These are phyloP conservation scores for Urophycis tenuis DNA, from an alignment of 2,797 vertebrate genomes.

Conservation along the genomic window DNA sequence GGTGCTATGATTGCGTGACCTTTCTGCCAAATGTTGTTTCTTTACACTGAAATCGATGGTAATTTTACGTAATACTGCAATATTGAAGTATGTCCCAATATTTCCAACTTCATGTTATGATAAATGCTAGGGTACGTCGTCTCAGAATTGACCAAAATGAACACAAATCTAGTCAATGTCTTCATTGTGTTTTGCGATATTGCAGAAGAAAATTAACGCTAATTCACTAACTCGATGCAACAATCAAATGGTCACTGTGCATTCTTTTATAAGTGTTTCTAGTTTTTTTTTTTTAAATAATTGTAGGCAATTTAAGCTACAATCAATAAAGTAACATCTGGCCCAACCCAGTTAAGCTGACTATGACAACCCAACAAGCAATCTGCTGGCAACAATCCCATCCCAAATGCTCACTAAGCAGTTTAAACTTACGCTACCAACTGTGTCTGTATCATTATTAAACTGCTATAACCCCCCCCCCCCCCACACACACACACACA, in stretches of 20 bases:
- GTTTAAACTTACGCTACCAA: background rate
- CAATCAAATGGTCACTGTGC: background rate
- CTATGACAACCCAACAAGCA: background rate
- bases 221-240: background rate
- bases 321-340: slow-evolving; percentile 1
- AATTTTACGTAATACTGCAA: background rate
- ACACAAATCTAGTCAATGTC: background rate
- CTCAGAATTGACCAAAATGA: background rate
- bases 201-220: background rate
- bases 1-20: background rate
- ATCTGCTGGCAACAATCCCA: background rate
- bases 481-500: background rate
- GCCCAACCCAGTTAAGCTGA: background rate
- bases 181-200: background rate
- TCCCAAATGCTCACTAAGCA: background rate
- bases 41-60: background rate
- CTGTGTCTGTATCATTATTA: background rate
- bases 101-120: background rate
- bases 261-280: background rate
- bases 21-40: background rate
- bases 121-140: background rate
- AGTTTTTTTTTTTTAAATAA: background rate
- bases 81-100: background rate
- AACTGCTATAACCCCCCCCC: background rate
- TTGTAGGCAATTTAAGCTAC: background rate